phyloP scores from a whole-genome alignment of 2,888 invertebrate genomes.

The Celastrina argiolus region DNA sequence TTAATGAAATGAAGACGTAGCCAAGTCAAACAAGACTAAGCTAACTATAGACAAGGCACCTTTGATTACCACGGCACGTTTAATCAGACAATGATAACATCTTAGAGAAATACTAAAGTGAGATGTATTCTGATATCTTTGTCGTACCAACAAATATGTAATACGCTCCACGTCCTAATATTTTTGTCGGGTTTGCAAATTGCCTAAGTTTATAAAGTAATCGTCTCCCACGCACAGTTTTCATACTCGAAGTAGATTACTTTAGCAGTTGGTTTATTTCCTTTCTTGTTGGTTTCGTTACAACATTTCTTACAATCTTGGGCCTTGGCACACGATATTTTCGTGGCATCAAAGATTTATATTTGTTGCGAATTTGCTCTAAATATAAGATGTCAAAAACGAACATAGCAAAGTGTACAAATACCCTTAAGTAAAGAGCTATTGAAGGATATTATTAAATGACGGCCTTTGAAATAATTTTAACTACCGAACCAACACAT shows the following conservation, averaged over 20 bases:
- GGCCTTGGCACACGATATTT: neutral
- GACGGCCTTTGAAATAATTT: neutral
- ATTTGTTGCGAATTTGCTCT: neutral
- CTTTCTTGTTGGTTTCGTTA: neutral
- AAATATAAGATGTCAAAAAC: neutral
- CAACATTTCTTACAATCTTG: neutral
- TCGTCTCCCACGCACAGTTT: neutral
- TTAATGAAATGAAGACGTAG: neutral
- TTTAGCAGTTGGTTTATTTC: neutral
- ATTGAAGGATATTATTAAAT: neutral
- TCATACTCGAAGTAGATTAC: neutral
- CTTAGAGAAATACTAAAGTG: neutral
- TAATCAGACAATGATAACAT: neutral
- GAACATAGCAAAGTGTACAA: neutral
- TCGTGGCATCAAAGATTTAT: neutral
- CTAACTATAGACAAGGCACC: neutral
- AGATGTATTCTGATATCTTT: neutral
- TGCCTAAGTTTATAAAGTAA: conserved; percentile 11
- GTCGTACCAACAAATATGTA: neutral
- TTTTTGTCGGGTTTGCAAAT: neutral
- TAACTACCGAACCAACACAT: no score
- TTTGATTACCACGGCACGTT: no score
- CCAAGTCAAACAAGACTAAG: neutral
- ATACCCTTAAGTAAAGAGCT: neutral
- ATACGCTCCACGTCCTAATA: neutral